These are phyloP conservation scores for Acanthurus leucopareius DNA, from an alignment of 2,797 vertebrate genomes.

Conservation along the genomic window DNA sequence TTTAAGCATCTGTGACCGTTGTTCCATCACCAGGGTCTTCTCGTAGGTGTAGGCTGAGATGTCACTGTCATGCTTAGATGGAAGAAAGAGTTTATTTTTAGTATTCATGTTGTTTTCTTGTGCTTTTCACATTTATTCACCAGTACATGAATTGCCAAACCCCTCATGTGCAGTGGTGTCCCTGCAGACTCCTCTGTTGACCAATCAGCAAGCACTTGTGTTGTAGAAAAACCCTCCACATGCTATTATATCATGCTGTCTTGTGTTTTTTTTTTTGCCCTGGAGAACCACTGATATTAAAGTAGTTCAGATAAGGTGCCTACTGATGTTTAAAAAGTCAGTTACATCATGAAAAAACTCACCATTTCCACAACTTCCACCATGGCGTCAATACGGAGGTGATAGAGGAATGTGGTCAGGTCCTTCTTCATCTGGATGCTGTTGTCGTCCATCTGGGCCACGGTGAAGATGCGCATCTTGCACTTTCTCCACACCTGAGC, in stretches of 20 bases:
- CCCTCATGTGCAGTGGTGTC: background rate
- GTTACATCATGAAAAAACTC: conserved; percentile 44
- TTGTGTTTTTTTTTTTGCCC: background rate
- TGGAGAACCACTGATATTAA: conserved; percentile 10
- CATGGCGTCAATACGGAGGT: conserved; percentile 94
- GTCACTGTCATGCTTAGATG: conserved; percentile 93
- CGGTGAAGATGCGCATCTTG: conserved; percentile 99
- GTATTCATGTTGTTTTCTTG: background rate
- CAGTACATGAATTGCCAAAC: background rate
- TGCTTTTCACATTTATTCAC: background rate
- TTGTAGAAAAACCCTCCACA: conserved; percentile 1
- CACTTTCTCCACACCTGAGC: conserved; percentile 97
- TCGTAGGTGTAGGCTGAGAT: conserved; percentile 99
- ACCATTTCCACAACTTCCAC: conserved; percentile 99
- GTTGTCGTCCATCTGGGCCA: conserved; percentile 98
- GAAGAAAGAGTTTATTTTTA: background rate
- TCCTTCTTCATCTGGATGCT: conserved; percentile 99
- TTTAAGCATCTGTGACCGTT: conserved; percentile 97
- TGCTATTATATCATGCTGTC: conserved; percentile 9
- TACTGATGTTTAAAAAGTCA: background rate
- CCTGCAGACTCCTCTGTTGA: background rate
- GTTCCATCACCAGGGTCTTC: conserved; percentile 98
- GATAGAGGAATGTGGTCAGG: conserved; percentile 96
- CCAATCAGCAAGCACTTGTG: background rate
- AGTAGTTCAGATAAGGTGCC: background rate